Evolutionary conservation across 2,888 invertebrate genomes (phyloP), one percentile per base, ranked within the genome.

Genomic region (Orchesella flavescens): DNA sequence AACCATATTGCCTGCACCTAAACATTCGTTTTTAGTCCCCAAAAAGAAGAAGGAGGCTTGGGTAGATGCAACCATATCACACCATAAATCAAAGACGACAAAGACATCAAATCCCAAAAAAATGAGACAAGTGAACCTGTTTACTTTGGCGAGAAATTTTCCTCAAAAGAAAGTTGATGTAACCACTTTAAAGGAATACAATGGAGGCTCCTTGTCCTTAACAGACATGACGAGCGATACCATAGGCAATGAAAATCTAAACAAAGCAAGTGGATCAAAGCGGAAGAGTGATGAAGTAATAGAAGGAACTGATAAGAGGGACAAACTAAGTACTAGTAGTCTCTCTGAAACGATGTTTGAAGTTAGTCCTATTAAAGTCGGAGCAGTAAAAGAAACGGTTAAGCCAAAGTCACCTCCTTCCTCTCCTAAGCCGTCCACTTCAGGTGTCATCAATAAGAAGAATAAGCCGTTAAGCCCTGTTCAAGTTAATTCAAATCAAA

Each of bases 201-300:
- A 44, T 43, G 68, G 68, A 4, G 69, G 69, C 7, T 21, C 53
- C 1, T 53, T 46, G 53, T 49, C 69, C 9, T 46, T 21, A 1
- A 7, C 13, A 13, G 23, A 19, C 9, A 17, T 66, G 5, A 46
- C 66, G 9, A 19, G 5, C 24, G 63, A 12, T 57, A n/a, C 21
- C 4, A 46, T 2, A 46, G 21, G 13, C 13, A 49, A 23, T 23
- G 21, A 12, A 3, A 12, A 34, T 9, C 5, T 15, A 10, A 23
- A 10, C 3, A 63, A 9, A 63, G 23, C 59, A 1, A 4, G 4
- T 21, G 59, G 19, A 19, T n/a, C 55, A 1, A 75, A 81, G 21
- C 23, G 81, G 34, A 81, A 81, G 43, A 81, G 81, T 57, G 75
- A 81, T 15, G 81, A 75, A 44, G 19, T 44, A 1, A 34, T 75